Base-by-base conservation (phyloP, 2,888 invertebrate species). In the Macaria liturata region DNA sequence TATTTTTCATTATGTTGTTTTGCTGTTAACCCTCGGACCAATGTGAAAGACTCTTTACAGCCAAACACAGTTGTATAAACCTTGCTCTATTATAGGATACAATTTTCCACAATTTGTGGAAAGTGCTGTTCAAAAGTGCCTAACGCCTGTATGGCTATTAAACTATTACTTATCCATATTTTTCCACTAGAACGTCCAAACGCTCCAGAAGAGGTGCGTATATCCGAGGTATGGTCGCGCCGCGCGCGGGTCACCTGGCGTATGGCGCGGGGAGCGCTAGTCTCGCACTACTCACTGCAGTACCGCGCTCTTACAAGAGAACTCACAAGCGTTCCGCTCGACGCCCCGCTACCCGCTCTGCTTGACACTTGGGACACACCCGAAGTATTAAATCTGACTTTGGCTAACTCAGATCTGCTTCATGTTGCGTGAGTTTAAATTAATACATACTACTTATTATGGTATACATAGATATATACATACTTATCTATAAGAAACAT, bases 191-290 rank as follows among this genome's bases (percentile, higher is more conserved):
- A 91, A 68, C 84, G 90, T 0, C 91, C 91, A 8, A 88, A 81
- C 53, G 72, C 83, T 2, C 89, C 91, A 3, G 91, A 91, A 75
- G 91, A 91, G 70, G 86, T 91, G 0, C 81, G 90, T 5, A 78
- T 91, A 64, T 90, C 91, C 0, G 91, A 91, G 61, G 88, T 91
- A 1, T 91, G 90, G 91, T 84, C 91, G 1, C 83, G 91, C 4
- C 78, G 83, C 64, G 89, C 89, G 4, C 79, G 91, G 4, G 84
- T 91, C 2, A 89, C 90, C 1, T 91, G 91, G 91, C 75, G 90
- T 1, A 66, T 86, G 4, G 83, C 88, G 0, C 72, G 91, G 4
- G 91, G 89, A 0, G 87, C 88, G 0, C 70, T 88, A 8, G 91
- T 91, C 0, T 86, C 90, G 0, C 91, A 90, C 70, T 91, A 91